Evolutionary conservation across 2,113 vertebrate genomes (phyloP), one percentile per base, ranked within the genome.

Genomic region (Pleuronectes platessa): DNA sequence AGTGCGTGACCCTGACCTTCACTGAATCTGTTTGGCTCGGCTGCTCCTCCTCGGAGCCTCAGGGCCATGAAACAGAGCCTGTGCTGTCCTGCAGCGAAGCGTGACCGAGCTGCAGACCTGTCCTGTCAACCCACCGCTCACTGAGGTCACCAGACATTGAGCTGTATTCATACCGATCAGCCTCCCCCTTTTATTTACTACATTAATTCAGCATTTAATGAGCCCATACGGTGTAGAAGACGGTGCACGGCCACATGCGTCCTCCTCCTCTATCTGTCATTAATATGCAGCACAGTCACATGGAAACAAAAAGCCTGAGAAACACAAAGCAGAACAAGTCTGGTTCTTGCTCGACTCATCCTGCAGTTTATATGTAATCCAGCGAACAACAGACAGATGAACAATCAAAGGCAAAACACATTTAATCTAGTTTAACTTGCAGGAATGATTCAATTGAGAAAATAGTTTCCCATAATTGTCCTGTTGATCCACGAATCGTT

Each of bases 1-100:
- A 9, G 17, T 66, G 31, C 55, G 47, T 2, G n/a, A 64, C 40
- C 27, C 47, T 61, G 80, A 78, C 79, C 66, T 83, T 76, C 71
- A 67, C 13, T 15, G n/a, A 56, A 51, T 79, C 53, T 59, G 59
- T 66, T 4, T 18, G 27, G 3, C 45, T 58, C 60, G 20, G 23
- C 35, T 21, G 76, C 74, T 17, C 49, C 53, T 71, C 58, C 70
- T 53, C 56, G 42, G 24, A 74, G 45, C 53, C 70, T 49, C 62
- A 45, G 73, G 68, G 17, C 61, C 64, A 68, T 31, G 49, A 66
- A 56, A 49, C 23, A 49, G 12, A 45, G 9, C 20, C 70, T 8
- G 20, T 60, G 21, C 62, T 61, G 64, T 12, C 58, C 65, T 72
- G 74, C 76, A 82, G 69, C 66, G 56, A 61, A 65, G 35, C 65